Evolutionary conservation across 2,797 vertebrate species (phyloP).

Genomic region (Paramormyrops hopkinsi): DNA sequence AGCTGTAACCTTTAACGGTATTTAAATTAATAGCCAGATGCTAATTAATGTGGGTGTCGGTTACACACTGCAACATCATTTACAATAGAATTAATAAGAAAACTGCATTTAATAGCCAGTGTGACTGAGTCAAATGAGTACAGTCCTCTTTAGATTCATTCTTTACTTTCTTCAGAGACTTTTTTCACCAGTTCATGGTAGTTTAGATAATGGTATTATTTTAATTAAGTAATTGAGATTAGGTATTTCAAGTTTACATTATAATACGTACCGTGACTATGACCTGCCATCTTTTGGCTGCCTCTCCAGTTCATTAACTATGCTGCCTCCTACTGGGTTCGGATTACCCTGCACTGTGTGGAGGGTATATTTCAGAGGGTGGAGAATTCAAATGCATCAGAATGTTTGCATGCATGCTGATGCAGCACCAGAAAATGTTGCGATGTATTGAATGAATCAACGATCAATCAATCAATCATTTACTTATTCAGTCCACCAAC

Average conservation of each 20-base stretch:
- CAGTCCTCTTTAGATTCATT: not conserved
- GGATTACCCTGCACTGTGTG: not conserved
- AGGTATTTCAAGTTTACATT: not conserved
- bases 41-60: not conserved
- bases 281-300: not conserved
- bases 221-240: not conserved
- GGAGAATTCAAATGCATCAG: not conserved
- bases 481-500: not conserved
- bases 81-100: conserved; percentile 9
- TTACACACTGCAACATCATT: not conserved
- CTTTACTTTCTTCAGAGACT: not conserved
- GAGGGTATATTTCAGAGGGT: not conserved
- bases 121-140: not conserved
- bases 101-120: not conserved
- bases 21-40: not conserved
- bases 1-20: not conserved
- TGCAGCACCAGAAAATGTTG: not conserved
- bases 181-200: not conserved
- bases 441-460: not conserved
- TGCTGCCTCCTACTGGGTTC: not conserved
- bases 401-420: not conserved
- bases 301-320: not conserved
- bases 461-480: not conserved
- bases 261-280: not conserved
- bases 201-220: not conserved